Evolutionary conservation across 2,113 vertebrate species (phyloP), one percentile per base, ranked within the genome.

Genomic region (Anser brachyrhynchus): DNA sequence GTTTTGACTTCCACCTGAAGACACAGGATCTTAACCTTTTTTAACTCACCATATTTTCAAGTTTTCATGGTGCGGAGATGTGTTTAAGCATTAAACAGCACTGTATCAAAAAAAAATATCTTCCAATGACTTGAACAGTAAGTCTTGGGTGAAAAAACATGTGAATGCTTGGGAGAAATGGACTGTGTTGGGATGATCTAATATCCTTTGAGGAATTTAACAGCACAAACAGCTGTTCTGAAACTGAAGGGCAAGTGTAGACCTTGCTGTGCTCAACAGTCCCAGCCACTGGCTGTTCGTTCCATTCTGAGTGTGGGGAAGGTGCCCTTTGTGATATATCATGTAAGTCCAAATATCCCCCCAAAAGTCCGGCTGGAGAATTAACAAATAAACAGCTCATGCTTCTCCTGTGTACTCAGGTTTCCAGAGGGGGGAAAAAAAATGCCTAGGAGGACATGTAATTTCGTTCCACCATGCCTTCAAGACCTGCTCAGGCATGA

Each of bases 401-500:
- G 22, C 8, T 58, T 72, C 65, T 87, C 58, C 54, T 85, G 6
- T 16, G 28, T 70, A 44, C 35, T 51, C 77, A 19, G 4, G 9
- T 85, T 96, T 90, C 35, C 52, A 90, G 55, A 88, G 46, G 20
- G 13, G 41, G 41, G 10, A 90, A 44, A 83, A 6, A 76, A n/a
- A 76, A 74, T 31, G 9, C 37, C 55, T 92, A 64, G 41, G 37
- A 92, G 67, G 21, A 80, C 46, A 62, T 66, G 52, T 59, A 57
- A 62, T 58, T 95, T 93, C 23, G 80, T 93, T 86, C 21, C 55
- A 59, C 81, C 66, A 84, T 31, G 59, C 44, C 88, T 90, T 92
- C 75, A 80, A 90, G 91, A 91, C 44, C 41, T 55, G 74, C 28
- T 35, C 92, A 96, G 88, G 83, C 88, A 93, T 93, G 85, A 95